phyloP scores from a whole-genome alignment of 2,113 vertebrate species.

The Boulengeromyrus knoepffleri region DNA sequence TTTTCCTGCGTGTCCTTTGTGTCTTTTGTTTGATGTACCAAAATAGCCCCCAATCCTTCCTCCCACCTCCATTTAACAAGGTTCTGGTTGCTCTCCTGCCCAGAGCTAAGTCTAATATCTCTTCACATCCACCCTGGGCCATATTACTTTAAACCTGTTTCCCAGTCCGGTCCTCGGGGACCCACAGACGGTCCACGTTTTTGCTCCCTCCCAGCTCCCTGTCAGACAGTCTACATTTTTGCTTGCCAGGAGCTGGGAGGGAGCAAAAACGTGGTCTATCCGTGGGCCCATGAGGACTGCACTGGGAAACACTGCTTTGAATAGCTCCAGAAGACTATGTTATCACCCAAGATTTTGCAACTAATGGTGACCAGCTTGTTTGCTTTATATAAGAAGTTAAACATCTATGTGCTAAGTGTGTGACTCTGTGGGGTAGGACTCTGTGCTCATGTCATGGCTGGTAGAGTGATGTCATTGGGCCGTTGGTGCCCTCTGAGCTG shows the following conservation, averaged over 20 bases:
- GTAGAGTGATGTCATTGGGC: not conserved
- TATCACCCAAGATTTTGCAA: not conserved
- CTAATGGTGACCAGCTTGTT: not conserved
- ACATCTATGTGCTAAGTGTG: not conserved
- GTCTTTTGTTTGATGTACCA: not conserved
- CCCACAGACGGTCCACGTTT: not conserved
- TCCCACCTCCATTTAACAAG: not conserved
- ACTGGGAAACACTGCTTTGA: not conserved
- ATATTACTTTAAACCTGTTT: not conserved
- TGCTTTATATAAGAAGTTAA: not conserved
- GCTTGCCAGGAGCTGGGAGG: not conserved
- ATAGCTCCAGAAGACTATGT: not conserved
- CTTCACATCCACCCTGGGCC: not conserved
- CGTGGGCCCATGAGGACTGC: not conserved
- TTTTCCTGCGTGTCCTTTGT: not conserved
- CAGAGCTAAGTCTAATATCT: not conserved
- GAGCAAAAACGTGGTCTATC: not conserved
- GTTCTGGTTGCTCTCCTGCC: not conserved
- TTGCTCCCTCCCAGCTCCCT: not conserved
- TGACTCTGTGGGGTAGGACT: not conserved
- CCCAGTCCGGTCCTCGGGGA: not conserved
- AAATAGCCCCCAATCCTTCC: not conserved
- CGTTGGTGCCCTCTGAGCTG: not conserved
- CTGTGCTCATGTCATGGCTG: not conserved
- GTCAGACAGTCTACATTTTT: not conserved